phyloP scores from a whole-genome alignment of 1,140 invertebrate species.

The Pectinophora gossypiella region DNA sequence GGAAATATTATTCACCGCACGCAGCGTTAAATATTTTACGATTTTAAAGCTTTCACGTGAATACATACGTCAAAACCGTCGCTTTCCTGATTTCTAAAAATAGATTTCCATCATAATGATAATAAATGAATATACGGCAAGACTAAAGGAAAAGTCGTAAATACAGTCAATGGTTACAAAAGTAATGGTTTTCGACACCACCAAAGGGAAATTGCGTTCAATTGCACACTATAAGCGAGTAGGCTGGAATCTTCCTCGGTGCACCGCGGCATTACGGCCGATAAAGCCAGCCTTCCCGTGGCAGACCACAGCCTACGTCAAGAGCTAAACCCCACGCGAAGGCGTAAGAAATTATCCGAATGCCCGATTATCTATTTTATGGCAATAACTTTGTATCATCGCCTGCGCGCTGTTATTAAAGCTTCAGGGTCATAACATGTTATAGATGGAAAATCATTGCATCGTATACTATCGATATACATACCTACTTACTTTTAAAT shows the following conservation, averaged over 20 bases:
- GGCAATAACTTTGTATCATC: constrained; percentile 15
- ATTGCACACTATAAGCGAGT: constrained; percentile 22
- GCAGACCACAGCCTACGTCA: not conserved
- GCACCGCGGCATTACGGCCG: constrained; percentile 32
- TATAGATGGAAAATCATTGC: no score
- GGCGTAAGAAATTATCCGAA: not conserved
- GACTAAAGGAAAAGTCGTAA: not conserved
- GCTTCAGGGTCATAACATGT: no score
- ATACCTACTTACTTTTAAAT: no score
- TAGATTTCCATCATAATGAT: no score
- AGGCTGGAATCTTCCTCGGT: constrained; percentile 23
- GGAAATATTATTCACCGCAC: no score
- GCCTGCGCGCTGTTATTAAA: not conserved
- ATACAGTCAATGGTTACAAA: not conserved
- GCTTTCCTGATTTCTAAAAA: no score
- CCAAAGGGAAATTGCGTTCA: constrained; percentile 10
- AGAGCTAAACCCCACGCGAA: not conserved
- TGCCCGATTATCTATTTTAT: constrained; percentile 5
- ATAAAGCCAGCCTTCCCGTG: constrained; percentile 26
- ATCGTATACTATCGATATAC: no score
- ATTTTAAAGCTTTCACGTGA: no score
- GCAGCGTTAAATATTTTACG: no score
- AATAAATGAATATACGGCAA: no score
- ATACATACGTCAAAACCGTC: no score
- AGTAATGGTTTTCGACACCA: not conserved